Conservation (phyloP, 2,888 invertebrate species). For the Drosophila formosana region DNA sequence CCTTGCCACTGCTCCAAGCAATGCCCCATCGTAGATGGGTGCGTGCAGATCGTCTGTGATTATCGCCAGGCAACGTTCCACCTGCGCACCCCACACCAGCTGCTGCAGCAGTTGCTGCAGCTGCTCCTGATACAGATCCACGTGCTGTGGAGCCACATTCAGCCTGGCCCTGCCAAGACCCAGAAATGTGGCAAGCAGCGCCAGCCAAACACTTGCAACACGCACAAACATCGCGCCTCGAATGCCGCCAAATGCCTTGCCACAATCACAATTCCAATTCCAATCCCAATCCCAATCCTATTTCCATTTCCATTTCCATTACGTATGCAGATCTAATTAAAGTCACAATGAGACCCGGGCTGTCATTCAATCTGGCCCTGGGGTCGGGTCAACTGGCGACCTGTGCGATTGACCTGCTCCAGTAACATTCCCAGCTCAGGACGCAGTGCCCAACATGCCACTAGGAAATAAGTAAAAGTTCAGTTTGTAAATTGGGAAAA, state of each 20-base stretch:
- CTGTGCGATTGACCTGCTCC: conserved; percentile 48
- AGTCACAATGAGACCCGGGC: conserved; percentile 50
- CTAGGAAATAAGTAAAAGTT: too few relatives aligned
- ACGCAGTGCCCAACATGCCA: too few relatives aligned
- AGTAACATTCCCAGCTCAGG: conserved; percentile 35
- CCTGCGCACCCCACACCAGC: conserved; percentile 58
- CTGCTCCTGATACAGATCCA: conserved; percentile 54
- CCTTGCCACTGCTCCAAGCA: conserved; percentile 63
- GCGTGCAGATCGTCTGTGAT: conserved; percentile 81
- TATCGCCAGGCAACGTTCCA: conserved; percentile 82
- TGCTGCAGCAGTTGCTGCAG: conserved; percentile 63
- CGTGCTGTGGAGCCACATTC: not conserved
- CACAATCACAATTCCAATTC: conserved; percentile 33
- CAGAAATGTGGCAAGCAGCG: conserved; percentile 26
- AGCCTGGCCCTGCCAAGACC: conserved; percentile 6
- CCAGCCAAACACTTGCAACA: conserved; percentile 25
- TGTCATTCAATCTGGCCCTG: conserved; percentile 39
- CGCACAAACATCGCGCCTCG: conserved; percentile 10
- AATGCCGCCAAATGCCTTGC: conserved; percentile 13
- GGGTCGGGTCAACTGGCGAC: not conserved
- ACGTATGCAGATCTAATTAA: conserved; percentile 76
- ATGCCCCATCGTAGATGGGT: conserved; percentile 65
- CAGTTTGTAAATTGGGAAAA: too few relatives aligned
- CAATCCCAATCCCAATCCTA: not conserved
- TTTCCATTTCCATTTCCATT: not conserved